These are phyloP conservation scores for Hylomyscus alleni DNA, from an alignment of 2,797 vertebrate species.

Conservation along the genomic window DNA sequence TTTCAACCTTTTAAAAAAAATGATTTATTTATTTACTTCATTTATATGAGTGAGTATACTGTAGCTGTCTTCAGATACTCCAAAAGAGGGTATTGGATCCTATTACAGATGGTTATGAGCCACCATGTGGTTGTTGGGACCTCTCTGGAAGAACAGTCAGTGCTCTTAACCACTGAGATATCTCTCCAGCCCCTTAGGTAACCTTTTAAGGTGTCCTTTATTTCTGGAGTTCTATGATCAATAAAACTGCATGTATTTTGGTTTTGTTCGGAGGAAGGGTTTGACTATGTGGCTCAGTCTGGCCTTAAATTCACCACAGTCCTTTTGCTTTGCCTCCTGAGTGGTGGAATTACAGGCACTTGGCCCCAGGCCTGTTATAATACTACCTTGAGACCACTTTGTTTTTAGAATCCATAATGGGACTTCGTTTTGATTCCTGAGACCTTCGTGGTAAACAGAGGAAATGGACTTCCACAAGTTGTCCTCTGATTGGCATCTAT, in stretches of 20 bases:
- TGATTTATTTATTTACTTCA: too few species aligned
- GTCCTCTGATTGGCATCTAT: background rate
- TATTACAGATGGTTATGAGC: too few species aligned
- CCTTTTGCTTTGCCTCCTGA: background rate
- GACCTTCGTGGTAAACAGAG: background rate
- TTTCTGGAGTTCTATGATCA: slow-evolving; percentile 8
- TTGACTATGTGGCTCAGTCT: background rate
- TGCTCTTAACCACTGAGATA: too few species aligned
- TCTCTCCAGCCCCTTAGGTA: background rate
- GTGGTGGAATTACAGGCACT: background rate
- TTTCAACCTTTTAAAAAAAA: too few species aligned
- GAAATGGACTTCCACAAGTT: background rate
- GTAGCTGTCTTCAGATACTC: too few species aligned
- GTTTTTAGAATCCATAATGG: background rate
- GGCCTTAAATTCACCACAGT: background rate
- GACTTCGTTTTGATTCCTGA: background rate
- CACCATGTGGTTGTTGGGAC: too few species aligned
- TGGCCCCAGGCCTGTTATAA: background rate
- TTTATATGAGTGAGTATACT: too few species aligned
- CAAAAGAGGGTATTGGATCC: too few species aligned
- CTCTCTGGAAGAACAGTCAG: too few species aligned
- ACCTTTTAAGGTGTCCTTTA: background rate
- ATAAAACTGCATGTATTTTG: background rate
- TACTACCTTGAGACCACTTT: background rate
- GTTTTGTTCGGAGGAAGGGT: background rate